Evolutionary conservation across 2,113 vertebrate species (phyloP).

Genomic region (Dryoscopus gambensis): DNA sequence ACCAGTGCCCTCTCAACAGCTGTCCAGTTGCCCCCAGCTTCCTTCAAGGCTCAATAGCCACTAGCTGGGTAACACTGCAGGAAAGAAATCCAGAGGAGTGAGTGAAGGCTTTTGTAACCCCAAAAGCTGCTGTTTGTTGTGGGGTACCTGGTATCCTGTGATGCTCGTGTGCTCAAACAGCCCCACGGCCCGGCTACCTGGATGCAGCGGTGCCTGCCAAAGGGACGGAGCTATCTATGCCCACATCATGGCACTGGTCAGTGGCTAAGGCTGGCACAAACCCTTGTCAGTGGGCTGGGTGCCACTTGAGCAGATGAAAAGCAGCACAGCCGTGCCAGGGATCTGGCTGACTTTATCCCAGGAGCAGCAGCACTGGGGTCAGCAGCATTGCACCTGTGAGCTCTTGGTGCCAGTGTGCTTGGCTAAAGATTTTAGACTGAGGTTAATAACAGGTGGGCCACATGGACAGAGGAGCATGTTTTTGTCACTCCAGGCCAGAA

Average conservation of each 20-base stretch:
- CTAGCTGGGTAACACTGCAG: neutral
- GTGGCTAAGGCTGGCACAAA: neutral
- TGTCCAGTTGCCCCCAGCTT: neutral
- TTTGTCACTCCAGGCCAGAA: neutral
- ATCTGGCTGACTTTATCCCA: neutral
- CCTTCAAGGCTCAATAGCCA: neutral
- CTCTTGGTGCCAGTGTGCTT: neutral
- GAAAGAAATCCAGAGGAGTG: neutral
- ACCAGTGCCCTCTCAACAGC: rapidly evolving
- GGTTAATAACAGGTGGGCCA: neutral
- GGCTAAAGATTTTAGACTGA: neutral
- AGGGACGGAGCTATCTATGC: rapidly evolving
- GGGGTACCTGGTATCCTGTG: rapidly evolving
- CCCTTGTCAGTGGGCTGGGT: neutral
- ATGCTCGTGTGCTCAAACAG: neutral
- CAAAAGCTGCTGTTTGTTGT: neutral
- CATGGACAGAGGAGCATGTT: neutral
- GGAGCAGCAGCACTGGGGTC: neutral
- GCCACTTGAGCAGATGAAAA: conserved; percentile 6
- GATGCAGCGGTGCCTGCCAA: rapidly evolving
- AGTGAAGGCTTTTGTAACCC: neutral
- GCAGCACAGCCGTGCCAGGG: neutral
- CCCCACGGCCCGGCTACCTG: rapidly evolving
- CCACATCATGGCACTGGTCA: neutral
- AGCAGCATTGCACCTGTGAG: neutral